Conservation (phyloP, 2,888 invertebrate genomes). For the Ischnus inquisitorius region DNA sequence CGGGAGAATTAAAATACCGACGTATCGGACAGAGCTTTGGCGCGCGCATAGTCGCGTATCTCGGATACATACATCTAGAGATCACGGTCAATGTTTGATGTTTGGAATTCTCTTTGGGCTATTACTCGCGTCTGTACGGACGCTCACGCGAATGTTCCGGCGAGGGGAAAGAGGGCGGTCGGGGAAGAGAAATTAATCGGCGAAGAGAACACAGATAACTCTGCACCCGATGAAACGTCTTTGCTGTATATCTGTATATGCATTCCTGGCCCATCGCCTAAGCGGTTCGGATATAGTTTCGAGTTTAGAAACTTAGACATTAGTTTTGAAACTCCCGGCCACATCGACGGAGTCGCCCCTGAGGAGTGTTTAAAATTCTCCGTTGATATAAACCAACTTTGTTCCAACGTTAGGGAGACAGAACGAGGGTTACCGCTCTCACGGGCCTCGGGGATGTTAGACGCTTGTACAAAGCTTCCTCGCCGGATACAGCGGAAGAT, state of each 20-base stretch:
- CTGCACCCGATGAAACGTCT: neutral
- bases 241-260: neutral
- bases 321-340: conserved; percentile 49
- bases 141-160: neutral
- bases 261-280: neutral
- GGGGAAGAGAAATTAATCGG: conserved; percentile 20
- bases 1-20: conserved; percentile 45
- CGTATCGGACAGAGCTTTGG: conserved; percentile 34
- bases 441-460: neutral
- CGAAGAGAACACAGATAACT: neutral
- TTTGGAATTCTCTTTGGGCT: conserved; percentile 7
- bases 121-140: neutral
- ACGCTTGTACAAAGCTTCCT: neutral
- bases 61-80: neutral
- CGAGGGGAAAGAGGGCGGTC: neutral
- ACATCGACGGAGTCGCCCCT: neutral
- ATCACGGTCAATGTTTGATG: neutral
- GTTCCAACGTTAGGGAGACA: neutral
- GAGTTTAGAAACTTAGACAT: conserved; percentile 50
- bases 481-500: neutral
- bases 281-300: conserved; percentile 46
- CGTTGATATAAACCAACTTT: conserved; percentile 54
- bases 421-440: neutral
- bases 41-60: neutral
- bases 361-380: conserved; percentile 48